Conservation (phyloP, 2,113 vertebrate species). For the Epinephelus moara region DNA sequence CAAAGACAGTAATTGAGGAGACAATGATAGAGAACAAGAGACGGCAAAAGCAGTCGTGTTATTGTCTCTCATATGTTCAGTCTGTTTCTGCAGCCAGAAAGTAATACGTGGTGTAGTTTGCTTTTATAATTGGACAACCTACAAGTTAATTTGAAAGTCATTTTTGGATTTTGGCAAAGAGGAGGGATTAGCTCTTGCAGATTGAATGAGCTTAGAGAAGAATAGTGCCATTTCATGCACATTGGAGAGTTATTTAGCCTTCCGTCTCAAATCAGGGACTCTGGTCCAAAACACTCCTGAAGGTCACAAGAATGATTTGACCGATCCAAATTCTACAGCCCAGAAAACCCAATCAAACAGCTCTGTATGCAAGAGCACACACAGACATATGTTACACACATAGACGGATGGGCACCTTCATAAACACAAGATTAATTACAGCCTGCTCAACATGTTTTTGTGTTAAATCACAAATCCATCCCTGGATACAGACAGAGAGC, state of each 20-base stretch:
- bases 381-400: constrained; percentile 3
- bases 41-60: constrained; percentile 7
- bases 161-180: constrained; percentile 70
- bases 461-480: constrained; percentile 48
- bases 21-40: constrained; percentile 13
- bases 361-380: constrained; percentile 21
- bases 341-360: constrained; percentile 59
- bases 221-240: constrained; percentile 69
- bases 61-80: constrained; percentile 25
- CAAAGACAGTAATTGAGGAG: constrained; percentile 38
- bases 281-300: constrained; percentile 55
- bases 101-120: constrained; percentile 53
- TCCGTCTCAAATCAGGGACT: constrained; percentile 58
- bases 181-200: constrained; percentile 69
- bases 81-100: constrained; percentile 36
- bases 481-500: constrained; percentile 5
- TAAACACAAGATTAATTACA: constrained; percentile 48
- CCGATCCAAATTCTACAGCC: constrained; percentile 59
- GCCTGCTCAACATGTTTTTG: constrained; percentile 34
- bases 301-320: constrained; percentile 68
- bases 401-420: constrained; percentile 31
- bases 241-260: constrained; percentile 69
- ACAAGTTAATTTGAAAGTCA: constrained; percentile 76
- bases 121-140: constrained; percentile 70
- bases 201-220: constrained; percentile 74